Base-by-base conservation (phyloP, 2,797 vertebrate species). In the Vipera ursinii region DNA sequence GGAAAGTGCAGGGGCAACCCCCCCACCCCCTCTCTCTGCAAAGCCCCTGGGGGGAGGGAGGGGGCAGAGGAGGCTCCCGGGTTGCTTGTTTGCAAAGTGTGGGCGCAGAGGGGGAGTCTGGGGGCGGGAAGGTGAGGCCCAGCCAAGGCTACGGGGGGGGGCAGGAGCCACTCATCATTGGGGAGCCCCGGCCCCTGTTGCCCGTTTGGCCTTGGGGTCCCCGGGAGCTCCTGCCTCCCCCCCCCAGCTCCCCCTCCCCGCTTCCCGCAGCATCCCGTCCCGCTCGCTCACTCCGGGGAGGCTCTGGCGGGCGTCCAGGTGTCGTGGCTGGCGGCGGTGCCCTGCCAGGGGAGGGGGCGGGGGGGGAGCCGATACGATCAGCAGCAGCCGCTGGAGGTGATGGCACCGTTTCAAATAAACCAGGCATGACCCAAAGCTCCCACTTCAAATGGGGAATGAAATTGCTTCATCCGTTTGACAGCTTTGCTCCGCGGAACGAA, bases 341-440 rank as follows among this genome's bases (percentile, higher is more conserved):
- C 98, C 88, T 87, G 97, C 97, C 97, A 96, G 97, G 97, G 98
- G 98, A 95, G 96, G 97, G 97, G 96, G 97, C 97, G 51, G 51
- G 96, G 96, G 96, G 92, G 95, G 96, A 94, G 92, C 78, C 97
- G 98, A 98, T 98, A 98, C 97, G 97, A 98, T 98, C 98, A 97
- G 97, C 97, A 97, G 97, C 98, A 97, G 97, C 97, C 97, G 97
- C 98, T 98, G 97, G 97, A 98, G 97, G 98, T 98, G 98, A 98
- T 98, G 98, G 98, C 98, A 98, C 97, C 97, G 97, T 98, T 98
- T 98, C 98, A 98, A 98, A 97, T 98, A 98, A 98, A 98, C 98
- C 98, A 98, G 97, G 97, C 98, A 95, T 98, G 98, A 98, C 98
- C 97, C 97, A 97, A 97, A 98, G 97, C 98, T 97, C 98, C 90